Evolutionary conservation across 2,888 invertebrate species (phyloP).

Genomic region (Leptinotarsa tumamoca): DNA sequence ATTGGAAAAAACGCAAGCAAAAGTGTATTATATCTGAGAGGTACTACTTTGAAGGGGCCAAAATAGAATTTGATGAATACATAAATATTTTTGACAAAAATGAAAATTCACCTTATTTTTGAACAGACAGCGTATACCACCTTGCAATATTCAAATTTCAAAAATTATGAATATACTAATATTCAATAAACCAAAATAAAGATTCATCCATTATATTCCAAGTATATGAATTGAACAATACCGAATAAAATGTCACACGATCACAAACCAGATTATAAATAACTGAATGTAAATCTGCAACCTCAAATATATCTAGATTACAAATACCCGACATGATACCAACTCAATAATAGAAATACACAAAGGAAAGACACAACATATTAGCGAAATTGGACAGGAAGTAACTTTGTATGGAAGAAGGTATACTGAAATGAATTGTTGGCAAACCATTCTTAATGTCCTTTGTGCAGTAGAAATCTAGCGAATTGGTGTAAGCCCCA

Average conservation of each 20-base stretch:
- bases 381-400: slow-evolving; percentile 38
- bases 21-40: too few relatives aligned
- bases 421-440: slow-evolving; percentile 36
- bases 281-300: slow-evolving; percentile 5
- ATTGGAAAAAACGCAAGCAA: too few relatives aligned
- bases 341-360: slow-evolving; percentile 10
- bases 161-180: too few relatives aligned
- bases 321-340: slow-evolving; percentile 16
- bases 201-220: too few relatives aligned
- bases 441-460: slow-evolving; percentile 41
- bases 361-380: slow-evolving; percentile 17
- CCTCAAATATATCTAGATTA: slow-evolving; percentile 22
- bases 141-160: too few relatives aligned
- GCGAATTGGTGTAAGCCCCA: slow-evolving; percentile 53
- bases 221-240: not conserved
- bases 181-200: too few relatives aligned
- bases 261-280: not conserved
- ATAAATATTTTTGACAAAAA: too few relatives aligned
- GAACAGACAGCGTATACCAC: too few relatives aligned
- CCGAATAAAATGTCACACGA: not conserved
- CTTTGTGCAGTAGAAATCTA: slow-evolving; percentile 39
- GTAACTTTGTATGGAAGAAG: slow-evolving; percentile 31
- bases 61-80: too few relatives aligned
- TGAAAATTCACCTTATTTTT: too few relatives aligned
- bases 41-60: too few relatives aligned